Percentiles rank a stretch among this genome's conserved stretches.
phyloP scores from a whole-genome alignment of 2,888 invertebrate genomes.

The Colostygia pectinataria region DNA sequence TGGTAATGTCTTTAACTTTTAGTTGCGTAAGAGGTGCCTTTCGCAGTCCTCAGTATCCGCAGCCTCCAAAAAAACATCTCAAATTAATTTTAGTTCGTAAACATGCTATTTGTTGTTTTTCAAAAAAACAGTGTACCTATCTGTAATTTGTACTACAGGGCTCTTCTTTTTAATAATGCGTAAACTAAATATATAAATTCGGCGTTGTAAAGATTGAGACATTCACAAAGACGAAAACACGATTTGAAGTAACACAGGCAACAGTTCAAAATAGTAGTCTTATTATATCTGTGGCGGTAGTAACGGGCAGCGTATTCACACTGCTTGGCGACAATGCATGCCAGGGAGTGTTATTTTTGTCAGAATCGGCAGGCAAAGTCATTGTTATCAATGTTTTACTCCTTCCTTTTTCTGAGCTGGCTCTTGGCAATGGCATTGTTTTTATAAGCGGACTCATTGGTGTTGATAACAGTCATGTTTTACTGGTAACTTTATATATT shows the following conservation, averaged over 20 bases:
- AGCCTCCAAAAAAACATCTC: too few relatives aligned
- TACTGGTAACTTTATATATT: constrained; percentile 3
- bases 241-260: neutral
- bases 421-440: constrained; percentile 72
- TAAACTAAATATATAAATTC: too few relatives aligned
- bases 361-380: constrained; percentile 57
- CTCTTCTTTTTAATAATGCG: too few relatives aligned
- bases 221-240: too few relatives aligned
- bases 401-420: constrained; percentile 67
- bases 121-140: too few relatives aligned
- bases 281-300: constrained; percentile 18
- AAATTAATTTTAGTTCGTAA: too few relatives aligned
- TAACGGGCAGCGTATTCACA: constrained; percentile 32
- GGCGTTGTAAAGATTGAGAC: too few relatives aligned
- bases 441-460: constrained; percentile 32
- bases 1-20: too few relatives aligned
- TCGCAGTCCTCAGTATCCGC: too few relatives aligned
- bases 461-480: constrained; percentile 22
- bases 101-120: too few relatives aligned
- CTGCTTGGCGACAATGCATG: constrained; percentile 51
- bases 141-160: too few relatives aligned
- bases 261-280: neutral
- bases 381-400: constrained; percentile 64
- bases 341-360: constrained; percentile 76
- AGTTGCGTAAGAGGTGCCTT: too few relatives aligned